Base-by-base conservation (phyloP, 2,888 invertebrate genomes). In the Thymelicus lineola region DNA sequence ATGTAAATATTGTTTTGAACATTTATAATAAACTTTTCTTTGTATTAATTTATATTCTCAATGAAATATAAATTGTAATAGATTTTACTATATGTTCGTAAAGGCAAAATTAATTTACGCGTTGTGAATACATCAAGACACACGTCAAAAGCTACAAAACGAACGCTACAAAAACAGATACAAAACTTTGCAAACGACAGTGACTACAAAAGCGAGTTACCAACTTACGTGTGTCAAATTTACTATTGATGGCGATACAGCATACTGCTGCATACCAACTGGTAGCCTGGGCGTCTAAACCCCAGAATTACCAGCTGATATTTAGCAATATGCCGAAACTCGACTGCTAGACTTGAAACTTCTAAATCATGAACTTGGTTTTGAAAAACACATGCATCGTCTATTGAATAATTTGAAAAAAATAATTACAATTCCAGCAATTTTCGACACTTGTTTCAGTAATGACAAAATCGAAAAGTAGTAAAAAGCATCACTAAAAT, bases 301-400 rank as follows among this genome's bases (percentile, higher is more conserved):
- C 97, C 97, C 97, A 97, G 97, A 98, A 98, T 98, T 98, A 98
- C 98, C 98, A 98, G 98, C 98, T 98, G 98, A 98, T 98, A 98
- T 98, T 98, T 97, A 95, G 94, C 87, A 88, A 81, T 79, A 75
- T 63, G 75, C 77, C 87, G 76, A 62, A 67, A 60, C 45, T 66
- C 46, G 28, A 58, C 65, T 61, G 59, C 55, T 20, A 28, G 6
- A 65, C 63, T 71, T 46, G 55, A 67, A 57, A 70, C 58, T 67
- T 55, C 38, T 63, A n/a, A 61, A 45, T 57, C 20, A 59, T 46
- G 28, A 28, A 38, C 28, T 55, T 55, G 20, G 35, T 55, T 53
- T 53, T 35, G 55, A 35, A 20, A 55, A 55, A 53, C n/a, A 64
- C 58, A 63, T 65, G 36, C 65, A 61, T 67, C 9, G 42, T 42